Evolutionary conservation across 2,113 vertebrate genomes (phyloP).

Genomic region (Pseudois nayaur): DNA sequence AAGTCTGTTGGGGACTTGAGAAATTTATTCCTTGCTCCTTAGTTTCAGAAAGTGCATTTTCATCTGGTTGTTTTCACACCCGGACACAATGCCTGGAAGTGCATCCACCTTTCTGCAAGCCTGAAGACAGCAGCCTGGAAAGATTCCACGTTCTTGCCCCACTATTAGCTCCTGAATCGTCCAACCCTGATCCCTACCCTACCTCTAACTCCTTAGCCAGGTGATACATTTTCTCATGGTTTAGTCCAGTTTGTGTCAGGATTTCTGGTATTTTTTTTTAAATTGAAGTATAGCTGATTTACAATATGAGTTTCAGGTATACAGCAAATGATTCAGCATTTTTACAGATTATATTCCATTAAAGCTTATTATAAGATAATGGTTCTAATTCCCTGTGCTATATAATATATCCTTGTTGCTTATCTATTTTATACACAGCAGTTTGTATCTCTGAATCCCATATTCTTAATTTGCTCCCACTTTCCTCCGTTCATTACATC

Average conservation of each 20-base stretch:
- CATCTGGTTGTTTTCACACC: neutral
- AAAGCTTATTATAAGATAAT: neutral
- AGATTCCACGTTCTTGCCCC: neutral
- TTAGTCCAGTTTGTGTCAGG: neutral
- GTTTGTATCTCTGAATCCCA: neutral
- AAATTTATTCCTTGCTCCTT: neutral
- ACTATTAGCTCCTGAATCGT: neutral
- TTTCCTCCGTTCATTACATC: neutral
- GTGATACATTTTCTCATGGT: neutral
- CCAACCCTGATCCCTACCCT: neutral
- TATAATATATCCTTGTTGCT: neutral
- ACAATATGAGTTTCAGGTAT: neutral
- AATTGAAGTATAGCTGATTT: neutral
- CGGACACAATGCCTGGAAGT: neutral
- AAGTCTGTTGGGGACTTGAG: neutral
- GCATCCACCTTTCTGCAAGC: neutral
- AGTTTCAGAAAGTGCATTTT: neutral
- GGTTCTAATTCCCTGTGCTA: neutral
- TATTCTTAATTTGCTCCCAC: neutral
- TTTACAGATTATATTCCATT: neutral
- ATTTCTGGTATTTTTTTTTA: neutral
- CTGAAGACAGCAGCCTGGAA: neutral
- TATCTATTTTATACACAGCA: neutral
- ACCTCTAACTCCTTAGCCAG: neutral
- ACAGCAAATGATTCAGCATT: neutral